phyloP scores from a whole-genome alignment of 2,113 vertebrate genomes.

The Atrichornis clamosus region DNA sequence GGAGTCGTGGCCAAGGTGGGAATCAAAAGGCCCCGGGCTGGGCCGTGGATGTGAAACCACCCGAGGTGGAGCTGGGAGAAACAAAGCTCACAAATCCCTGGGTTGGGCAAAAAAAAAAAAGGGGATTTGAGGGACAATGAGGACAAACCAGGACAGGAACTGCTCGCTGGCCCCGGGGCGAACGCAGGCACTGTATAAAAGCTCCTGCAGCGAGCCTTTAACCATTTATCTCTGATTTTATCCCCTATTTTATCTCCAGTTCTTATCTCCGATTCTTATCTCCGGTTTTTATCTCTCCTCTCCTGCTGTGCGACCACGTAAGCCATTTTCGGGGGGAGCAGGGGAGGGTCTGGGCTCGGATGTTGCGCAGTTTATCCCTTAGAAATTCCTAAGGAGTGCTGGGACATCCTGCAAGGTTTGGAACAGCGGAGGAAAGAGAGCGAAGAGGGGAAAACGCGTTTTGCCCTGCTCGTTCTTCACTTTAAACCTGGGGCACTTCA shows the following conservation, averaged over 20 bases:
- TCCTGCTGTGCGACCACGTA: not conserved
- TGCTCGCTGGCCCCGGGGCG: not conserved
- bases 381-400: no score
- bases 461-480: not conserved
- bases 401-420: not conserved
- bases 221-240: not conserved
- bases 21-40: no score
- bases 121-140: not conserved
- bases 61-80: not conserved
- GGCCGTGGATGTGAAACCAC: not conserved
- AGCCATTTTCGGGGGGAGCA: not conserved
- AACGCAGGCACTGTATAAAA: not conserved
- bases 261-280: not conserved
- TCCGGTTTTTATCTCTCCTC: accelerated
- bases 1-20: not conserved
- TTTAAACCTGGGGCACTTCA: not conserved
- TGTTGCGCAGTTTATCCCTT: not conserved
- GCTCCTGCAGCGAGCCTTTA: not conserved
- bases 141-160: not conserved
- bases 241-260: accelerated
- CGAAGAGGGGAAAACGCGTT: not conserved
- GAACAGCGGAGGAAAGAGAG: not conserved
- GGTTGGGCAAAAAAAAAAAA: no score
- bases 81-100: not conserved
- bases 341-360: not conserved